These are phyloP conservation scores for Phalacrocorax brasilianus DNA, from an alignment of 2,113 vertebrate genomes.

Conservation along the genomic window DNA sequence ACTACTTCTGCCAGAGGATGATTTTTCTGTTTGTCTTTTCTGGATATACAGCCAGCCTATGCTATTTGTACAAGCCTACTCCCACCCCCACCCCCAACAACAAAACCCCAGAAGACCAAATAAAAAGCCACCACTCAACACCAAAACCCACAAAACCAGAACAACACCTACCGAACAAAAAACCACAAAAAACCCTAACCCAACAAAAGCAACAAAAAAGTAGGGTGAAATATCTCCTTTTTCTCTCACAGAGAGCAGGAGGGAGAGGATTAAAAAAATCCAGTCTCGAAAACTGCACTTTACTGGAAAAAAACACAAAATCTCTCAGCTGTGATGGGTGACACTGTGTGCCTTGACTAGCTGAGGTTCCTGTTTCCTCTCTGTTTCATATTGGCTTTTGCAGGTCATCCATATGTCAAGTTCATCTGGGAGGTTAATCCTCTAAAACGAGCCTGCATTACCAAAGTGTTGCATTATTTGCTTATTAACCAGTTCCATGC, in stretches of 20 bases:
- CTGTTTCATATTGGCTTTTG: fast-evolving
- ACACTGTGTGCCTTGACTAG: too few relatives aligned
- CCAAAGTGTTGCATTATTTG: not conserved
- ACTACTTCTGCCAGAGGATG: not conserved
- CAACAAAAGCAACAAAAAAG: not conserved
- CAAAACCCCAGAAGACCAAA: not conserved
- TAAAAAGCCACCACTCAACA: not conserved
- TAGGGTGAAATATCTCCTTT: not conserved
- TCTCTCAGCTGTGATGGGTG: not conserved
- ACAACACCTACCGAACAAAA: not conserved
- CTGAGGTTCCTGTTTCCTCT: not conserved
- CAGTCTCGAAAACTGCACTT: not conserved
- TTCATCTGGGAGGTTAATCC: not conserved
- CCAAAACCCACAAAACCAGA: not conserved
- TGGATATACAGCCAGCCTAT: not conserved
- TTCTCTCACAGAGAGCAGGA: not conserved
- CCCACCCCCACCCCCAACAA: too few relatives aligned
- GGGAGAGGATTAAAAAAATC: not conserved
- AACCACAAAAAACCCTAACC: fast-evolving
- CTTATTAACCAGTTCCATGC: not conserved
- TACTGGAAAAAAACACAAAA: not conserved
- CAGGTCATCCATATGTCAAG: fast-evolving
- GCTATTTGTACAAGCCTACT: not conserved
- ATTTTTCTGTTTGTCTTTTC: not conserved
- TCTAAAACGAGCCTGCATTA: not conserved